phyloP scores from a whole-genome alignment of 30 jellyfish, hydroid and myxozoan species.

The Turritopsis rubra region DNA sequence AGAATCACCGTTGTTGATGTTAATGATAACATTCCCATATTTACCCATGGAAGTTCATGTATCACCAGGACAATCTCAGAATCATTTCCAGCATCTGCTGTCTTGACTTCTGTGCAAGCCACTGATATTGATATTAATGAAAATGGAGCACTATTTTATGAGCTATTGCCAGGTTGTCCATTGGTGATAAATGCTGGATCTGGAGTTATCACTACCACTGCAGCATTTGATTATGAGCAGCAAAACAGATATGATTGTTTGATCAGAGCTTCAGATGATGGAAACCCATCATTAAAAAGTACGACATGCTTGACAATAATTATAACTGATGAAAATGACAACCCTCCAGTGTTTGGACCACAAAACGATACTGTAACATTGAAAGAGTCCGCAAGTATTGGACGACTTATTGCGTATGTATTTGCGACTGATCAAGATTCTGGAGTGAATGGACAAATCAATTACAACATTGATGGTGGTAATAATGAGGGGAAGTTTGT shows the following conservation, averaged over 20 bases:
- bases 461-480: conserved; percentile 18
- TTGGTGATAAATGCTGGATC: conserved; percentile 43
- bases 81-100: conserved; percentile 11
- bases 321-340: conserved; percentile 43
- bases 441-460: conserved; percentile 46
- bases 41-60: conserved; percentile 7
- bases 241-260: conserved; percentile 20
- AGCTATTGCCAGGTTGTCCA: conserved; percentile 37
- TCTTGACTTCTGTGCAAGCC: conserved; percentile 47
- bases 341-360: conserved; percentile 26
- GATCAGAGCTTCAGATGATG: conserved; percentile 63
- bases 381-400: conserved; percentile 1
- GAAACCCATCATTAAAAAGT: conserved; percentile 24
- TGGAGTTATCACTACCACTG: conserved; percentile 53
- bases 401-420: conserved; percentile 34
- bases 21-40: conserved; percentile 77
- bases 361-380: neutral
- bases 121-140: conserved; percentile 60
- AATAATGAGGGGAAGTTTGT: conserved; percentile 39
- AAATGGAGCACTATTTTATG: conserved; percentile 54
- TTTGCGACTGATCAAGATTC: conserved; percentile 60
- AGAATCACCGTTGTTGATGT: conserved; percentile 46
- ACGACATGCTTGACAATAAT: conserved; percentile 13
- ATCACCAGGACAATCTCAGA: conserved; percentile 38
- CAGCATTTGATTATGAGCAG: conserved; percentile 50